These are phyloP conservation scores for Xylocampa areola DNA, from an alignment of 2,888 invertebrate species.

Conservation along the genomic window DNA sequence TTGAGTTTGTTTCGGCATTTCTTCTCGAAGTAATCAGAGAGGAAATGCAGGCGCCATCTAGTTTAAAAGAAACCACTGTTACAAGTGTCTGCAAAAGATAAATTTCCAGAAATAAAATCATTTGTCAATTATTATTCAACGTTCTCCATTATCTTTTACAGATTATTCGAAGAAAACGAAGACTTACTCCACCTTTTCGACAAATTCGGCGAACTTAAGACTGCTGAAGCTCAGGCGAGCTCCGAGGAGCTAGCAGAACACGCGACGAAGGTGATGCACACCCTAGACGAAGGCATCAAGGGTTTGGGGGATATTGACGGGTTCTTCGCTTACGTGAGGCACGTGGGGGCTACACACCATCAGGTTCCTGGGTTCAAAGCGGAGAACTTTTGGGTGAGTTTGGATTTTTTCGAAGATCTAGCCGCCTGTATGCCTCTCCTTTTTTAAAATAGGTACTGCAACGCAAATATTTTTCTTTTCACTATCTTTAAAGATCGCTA, in stretches of 20 bases:
- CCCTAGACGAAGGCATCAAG: conserved; percentile 96
- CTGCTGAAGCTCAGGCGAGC: conserved; percentile 93
- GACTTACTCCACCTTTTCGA: conserved; percentile 94
- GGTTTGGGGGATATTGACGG: conserved; percentile 94
- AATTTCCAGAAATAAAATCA: no score
- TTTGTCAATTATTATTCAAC: no score
- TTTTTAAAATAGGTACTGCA: no score
- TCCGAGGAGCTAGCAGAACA: conserved; percentile 96
- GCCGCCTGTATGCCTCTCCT: no score
- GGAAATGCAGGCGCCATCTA: no score
- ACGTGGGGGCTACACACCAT: conserved; percentile 95
- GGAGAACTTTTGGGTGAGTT: conserved; percentile 95
- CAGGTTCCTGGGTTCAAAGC: conserved; percentile 95
- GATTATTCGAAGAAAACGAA: conserved; percentile 95
- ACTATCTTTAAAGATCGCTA: no score
- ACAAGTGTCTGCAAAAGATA: no score
- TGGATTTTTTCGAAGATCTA: no score
- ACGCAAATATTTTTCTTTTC: no score
- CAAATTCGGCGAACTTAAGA: conserved; percentile 93
- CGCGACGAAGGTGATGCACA: conserved; percentile 96
- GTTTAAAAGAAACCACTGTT: no score
- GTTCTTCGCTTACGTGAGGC: conserved; percentile 94
- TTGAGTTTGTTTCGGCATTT: no score
- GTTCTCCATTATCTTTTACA: conserved; percentile 74
- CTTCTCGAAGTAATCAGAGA: no score